These are phyloP conservation scores for Natrix natrix DNA, from an alignment of 2,797 vertebrate species.

Conservation along the genomic window DNA sequence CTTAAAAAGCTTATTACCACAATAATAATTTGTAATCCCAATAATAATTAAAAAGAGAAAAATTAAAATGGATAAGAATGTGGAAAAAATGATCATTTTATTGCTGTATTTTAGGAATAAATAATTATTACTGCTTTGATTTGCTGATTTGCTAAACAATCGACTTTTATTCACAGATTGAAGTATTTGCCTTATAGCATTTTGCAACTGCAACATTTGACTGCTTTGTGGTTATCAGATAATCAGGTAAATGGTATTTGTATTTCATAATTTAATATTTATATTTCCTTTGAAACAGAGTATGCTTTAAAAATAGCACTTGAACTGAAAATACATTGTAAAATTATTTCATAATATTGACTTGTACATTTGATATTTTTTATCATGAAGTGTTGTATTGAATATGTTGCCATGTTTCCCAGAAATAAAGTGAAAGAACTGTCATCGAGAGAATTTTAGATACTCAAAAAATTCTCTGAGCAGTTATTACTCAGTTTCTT, in stretches of 20 bases:
- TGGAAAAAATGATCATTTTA: neutral
- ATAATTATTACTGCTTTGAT: neutral
- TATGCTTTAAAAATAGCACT: neutral
- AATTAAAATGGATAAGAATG: neutral
- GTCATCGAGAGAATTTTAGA: neutral
- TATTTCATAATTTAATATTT: neutral
- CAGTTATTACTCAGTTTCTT: neutral
- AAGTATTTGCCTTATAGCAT: slow-evolving; percentile 96
- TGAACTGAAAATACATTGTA: neutral
- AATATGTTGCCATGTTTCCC: neutral
- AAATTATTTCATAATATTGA: neutral
- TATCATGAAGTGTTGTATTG: neutral
- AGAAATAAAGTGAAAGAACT: neutral
- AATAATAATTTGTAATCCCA: neutral
- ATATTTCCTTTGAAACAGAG: neutral
- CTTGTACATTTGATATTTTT: accelerated
- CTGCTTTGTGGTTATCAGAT: slow-evolving; percentile 98
- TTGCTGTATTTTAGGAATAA: neutral
- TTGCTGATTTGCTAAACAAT: slow-evolving; percentile 4
- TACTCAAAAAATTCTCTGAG: neutral
- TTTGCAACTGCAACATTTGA: slow-evolving; percentile 92
- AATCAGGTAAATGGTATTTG: slow-evolving; percentile 84
- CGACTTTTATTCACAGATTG: slow-evolving; percentile 75
- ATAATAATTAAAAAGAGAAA: neutral
- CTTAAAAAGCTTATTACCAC: neutral